Evolutionary conservation across 2,888 invertebrate genomes (phyloP), one percentile per base, ranked within the genome.

Genomic region (Pegoplata infirma): DNA sequence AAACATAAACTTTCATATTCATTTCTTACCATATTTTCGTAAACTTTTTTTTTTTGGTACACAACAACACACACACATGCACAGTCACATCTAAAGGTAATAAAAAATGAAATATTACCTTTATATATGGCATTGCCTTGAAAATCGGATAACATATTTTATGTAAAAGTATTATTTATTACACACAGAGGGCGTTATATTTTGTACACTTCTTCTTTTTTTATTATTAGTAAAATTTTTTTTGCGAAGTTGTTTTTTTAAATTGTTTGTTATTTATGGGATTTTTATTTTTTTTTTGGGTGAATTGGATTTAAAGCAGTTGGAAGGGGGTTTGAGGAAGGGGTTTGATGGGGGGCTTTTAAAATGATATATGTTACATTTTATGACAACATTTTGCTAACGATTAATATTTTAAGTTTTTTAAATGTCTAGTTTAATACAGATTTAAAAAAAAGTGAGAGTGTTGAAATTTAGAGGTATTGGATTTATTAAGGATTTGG

Each of bases 141-240:
- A 86, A 88, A 88, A 88, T 88, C 88, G 87, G 87, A 88, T 88
- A 87, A 86, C 85, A 87, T 86, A 88, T 87, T 88, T 88, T 86
- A 88, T 86, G 85, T 84, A 85, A 84, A 84, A 86, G 85, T 85
- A 86, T 87, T 86, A 88, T 88, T 88, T 88, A 88, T 88, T 83
- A 82, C 85, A 83, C 85, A 84, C 87, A 84, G 84, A 85, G 86
- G 87, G 85, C 84, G 85, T 83, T 83, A 81, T 80, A 83, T 84
- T 82, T 83, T 61, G 21, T 49, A 19, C 19, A 49, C 16, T 32
- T n/a, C 10, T 23, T 40, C 40, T 56, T 28, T 19, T 55, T 5
- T 12, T 32, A 2, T 55, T 55, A 6, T 53, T 25, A 14, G 4
- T 55, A 32, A 16, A 21, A 21, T 8, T 25, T 12, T 23, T 21